Base-by-base conservation (phyloP, 2,797 vertebrate species). In the Micropoecilia bifurca region DNA sequence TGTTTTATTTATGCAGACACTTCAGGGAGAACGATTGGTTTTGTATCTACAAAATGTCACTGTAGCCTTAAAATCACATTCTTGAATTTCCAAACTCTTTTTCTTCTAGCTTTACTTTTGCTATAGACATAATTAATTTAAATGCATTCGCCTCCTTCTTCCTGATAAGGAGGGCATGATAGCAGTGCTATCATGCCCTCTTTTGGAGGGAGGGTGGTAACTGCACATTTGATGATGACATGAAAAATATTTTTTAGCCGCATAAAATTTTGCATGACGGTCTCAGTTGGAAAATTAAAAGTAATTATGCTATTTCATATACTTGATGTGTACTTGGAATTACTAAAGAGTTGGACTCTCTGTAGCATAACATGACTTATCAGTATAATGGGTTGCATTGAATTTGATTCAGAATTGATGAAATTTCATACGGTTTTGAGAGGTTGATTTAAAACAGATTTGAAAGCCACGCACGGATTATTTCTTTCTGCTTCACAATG, bases 121-220 rank as follows among this genome's bases (percentile, higher is more conserved):
- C 59, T 61, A 18, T 61, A 22, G 10, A 39, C 20, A 68, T 68
- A 14, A 10, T 68, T 22, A 25, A 39, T 13, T 30, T 30, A 14
- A 25, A n/a, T 41, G 69, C 39, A 81, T 69, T 63, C 30, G 36
- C 28, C 50, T 48, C 1, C 57, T 50, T 81, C 25, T 12, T 43
- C 10, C 4, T 20, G n/a, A n/a, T n/a, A n/a, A n/a, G n/a, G n/a
- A n/a, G n/a, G n/a, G n/a, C n/a, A n/a, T n/a, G n/a, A n/a, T n/a
- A 72, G 0, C 45, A 71, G 75, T 28, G 75, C 53, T 28, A 81
- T n/a, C 53, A 73, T 50, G 88, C 87, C 80, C 78, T 88, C 93
- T 92, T 33, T 68, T 91, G 93, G 80, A 85, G 5, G 1, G 71
- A 48, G 3, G 3, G n/a, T 14, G 73, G 28, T n/a, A 86, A 85